phyloP scores from a whole-genome alignment of 2,797 vertebrate genomes.

The Chaetophractus vellerosus region DNA sequence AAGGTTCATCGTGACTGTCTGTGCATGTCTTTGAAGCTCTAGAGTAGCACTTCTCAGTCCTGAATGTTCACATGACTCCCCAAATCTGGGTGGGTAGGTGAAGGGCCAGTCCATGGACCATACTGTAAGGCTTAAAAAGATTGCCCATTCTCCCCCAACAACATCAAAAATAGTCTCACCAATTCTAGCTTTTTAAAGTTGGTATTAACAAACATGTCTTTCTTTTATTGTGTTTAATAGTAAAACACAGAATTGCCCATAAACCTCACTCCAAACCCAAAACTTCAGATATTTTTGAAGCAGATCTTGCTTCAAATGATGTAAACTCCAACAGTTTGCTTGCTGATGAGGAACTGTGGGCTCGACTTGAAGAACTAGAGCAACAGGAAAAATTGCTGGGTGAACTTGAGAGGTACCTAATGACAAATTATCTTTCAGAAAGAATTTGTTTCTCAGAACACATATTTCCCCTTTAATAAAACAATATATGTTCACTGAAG shows the following conservation, averaged over 20 bases:
- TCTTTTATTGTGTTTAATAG: slow-evolving; percentile 74
- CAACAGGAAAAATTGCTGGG: slow-evolving; percentile 92
- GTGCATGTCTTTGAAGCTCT: slow-evolving; percentile 9
- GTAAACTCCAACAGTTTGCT: slow-evolving; percentile 86
- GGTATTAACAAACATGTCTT: slow-evolving; percentile 46
- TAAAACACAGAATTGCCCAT: slow-evolving; percentile 94
- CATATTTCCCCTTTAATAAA: not conserved
- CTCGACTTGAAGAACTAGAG: slow-evolving; percentile 95
- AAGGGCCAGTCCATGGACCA: too few species aligned
- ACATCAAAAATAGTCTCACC: not conserved
- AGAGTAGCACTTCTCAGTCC: not conserved
- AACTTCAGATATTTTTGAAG: slow-evolving; percentile 89
- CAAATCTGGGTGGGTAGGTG: too few species aligned
- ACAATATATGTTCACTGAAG: not conserved
- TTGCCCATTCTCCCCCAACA: not conserved
- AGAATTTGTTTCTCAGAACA: not conserved
- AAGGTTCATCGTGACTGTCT: not conserved
- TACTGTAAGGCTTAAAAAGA: not conserved
- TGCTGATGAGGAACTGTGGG: slow-evolving; percentile 94
- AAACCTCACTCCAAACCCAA: slow-evolving; percentile 96
- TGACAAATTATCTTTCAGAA: not conserved
- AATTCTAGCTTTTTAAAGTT: not conserved
- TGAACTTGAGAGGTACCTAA: slow-evolving; percentile 90
- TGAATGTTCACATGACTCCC: not conserved
- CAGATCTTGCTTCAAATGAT: slow-evolving; percentile 85